Evolutionary conservation across 2,113 vertebrate genomes (phyloP).

Genomic region (Silurus meridionalis): DNA sequence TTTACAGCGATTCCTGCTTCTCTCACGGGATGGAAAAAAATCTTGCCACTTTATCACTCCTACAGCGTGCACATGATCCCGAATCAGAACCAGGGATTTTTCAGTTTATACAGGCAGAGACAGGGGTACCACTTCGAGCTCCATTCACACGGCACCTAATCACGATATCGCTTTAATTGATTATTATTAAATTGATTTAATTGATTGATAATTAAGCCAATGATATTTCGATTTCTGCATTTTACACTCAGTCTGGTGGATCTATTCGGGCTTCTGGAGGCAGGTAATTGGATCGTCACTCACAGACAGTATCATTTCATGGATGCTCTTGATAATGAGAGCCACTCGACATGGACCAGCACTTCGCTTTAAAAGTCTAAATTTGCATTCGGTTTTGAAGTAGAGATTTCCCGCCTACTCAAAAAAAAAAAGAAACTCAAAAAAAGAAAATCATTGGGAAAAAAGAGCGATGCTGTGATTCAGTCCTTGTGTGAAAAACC

Average conservation of each 20-base stretch:
- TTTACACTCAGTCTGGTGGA: neutral
- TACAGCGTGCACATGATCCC: neutral
- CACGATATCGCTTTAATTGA: neutral
- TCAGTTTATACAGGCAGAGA: neutral
- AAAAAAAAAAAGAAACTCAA: neutral
- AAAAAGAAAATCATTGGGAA: neutral
- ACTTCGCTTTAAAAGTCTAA: neutral
- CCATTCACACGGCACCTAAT: neutral
- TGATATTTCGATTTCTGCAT: neutral
- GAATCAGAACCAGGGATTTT: neutral
- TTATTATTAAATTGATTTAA: neutral
- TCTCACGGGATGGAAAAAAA: neutral
- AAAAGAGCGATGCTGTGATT: neutral
- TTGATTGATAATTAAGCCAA: neutral
- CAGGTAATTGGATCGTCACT: neutral
- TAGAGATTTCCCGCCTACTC: constrained; percentile 16
- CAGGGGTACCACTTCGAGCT: neutral
- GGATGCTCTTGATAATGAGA: constrained; percentile 6
- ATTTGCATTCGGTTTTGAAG: constrained; percentile 5
- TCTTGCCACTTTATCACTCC: neutral
- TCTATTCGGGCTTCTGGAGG: neutral
- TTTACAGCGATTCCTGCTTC: neutral
- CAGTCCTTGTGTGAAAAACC: neutral
- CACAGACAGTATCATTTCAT: constrained; percentile 4
- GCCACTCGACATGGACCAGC: constrained; percentile 1